A percentile compares a stretch with the other conserved stretches of the same genome.
Conservation (phyloP, 2,797 vertebrate species). For the Muraenolepis orangiensis region DNA sequence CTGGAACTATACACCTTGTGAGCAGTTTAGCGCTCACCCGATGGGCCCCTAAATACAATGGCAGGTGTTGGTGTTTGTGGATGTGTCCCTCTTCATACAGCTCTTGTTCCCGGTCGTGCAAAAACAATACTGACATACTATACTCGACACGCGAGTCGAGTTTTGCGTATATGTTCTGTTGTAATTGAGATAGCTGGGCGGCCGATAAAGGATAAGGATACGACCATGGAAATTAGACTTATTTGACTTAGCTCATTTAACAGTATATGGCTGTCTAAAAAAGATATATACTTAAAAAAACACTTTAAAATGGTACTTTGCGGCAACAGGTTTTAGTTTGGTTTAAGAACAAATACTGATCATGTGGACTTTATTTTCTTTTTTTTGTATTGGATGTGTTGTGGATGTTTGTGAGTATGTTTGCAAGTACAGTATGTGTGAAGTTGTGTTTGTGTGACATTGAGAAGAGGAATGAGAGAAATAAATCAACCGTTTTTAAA, state of each 20-base stretch:
- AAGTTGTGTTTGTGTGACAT: background rate
- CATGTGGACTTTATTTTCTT: background rate
- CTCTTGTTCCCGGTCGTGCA: background rate
- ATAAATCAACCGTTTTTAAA: background rate
- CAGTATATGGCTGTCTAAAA: background rate
- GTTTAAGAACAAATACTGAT: conserved; percentile 23
- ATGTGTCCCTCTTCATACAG: background rate
- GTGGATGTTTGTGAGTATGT: background rate
- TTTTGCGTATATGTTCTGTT: background rate
- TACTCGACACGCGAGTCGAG: background rate
- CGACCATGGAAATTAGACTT: background rate
- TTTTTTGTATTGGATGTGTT: background rate
- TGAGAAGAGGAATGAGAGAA: background rate
- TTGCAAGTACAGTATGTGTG: background rate
- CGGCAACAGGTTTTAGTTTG: conserved; percentile 10
- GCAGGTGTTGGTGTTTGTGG: background rate
- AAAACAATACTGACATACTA: background rate
- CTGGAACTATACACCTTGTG: background rate
- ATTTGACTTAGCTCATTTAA: background rate
- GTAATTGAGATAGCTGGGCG: background rate
- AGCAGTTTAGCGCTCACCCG: background rate
- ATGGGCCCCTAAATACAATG: background rate
- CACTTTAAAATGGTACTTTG: too few relatives aligned
- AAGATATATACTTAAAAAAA: too few relatives aligned
- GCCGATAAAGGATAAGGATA: background rate